phyloP scores from a whole-genome alignment of 2,113 vertebrate genomes.

The Notechis scutatus region DNA sequence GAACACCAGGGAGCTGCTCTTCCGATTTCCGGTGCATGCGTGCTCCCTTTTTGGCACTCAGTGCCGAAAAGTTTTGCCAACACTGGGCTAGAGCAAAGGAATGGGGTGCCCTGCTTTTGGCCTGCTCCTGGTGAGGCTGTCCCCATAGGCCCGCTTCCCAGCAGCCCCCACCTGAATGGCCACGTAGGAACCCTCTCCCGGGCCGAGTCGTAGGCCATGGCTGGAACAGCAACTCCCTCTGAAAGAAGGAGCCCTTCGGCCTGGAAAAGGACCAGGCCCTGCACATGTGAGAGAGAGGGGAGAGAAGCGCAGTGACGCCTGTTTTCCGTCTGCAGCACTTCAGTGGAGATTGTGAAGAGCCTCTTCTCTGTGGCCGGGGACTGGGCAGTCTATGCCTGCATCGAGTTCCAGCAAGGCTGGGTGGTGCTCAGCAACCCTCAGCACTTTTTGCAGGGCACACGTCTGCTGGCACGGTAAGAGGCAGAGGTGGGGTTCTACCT shows the following conservation, averaged over 20 bases:
- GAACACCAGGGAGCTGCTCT: too few relatives aligned
- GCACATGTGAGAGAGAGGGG: not conserved
- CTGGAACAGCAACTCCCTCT: not conserved
- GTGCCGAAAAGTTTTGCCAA: too few relatives aligned
- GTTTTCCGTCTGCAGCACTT: not conserved
- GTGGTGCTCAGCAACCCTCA: not conserved
- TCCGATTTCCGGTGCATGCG: too few relatives aligned
- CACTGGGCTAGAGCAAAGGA: not conserved
- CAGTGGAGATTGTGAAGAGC: not conserved
- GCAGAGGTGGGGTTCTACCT: too few relatives aligned
- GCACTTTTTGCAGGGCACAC: not conserved
- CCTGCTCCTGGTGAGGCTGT: not conserved
- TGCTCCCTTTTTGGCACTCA: too few relatives aligned
- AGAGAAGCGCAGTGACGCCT: not conserved
- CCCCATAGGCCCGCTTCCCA: not conserved
- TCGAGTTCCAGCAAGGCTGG: conserved; percentile 15
- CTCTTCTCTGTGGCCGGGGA: conserved; percentile 5
- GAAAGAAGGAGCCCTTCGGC: not conserved
- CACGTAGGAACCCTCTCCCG: too few relatives aligned
- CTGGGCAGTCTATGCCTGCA: conserved; percentile 16
- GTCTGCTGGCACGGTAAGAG: conserved; percentile 10
- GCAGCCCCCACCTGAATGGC: not conserved
- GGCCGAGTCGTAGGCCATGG: too few relatives aligned
- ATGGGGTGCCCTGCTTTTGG: not conserved
- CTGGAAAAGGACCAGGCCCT: not conserved